These are phyloP conservation scores for Hylia prasina DNA, from an alignment of 2,113 vertebrate genomes.

Conservation along the genomic window DNA sequence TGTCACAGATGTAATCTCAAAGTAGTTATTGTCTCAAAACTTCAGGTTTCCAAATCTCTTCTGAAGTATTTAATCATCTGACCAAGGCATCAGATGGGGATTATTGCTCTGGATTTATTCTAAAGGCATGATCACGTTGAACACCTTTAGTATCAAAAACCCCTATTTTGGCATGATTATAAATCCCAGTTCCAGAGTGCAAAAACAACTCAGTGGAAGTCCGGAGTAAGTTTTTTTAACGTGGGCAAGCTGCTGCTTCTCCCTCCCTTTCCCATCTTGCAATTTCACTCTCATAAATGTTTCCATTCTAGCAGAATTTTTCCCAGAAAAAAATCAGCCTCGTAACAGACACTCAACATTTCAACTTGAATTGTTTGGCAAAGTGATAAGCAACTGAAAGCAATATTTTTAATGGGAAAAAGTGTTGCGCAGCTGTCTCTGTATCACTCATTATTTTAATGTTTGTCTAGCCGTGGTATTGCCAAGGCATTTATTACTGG, in stretches of 20 bases:
- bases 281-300: not conserved
- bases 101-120: not conserved
- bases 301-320: slow-evolving; percentile 3
- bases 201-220: not conserved
- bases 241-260: not conserved
- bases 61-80: not conserved
- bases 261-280: not conserved
- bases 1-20: not conserved
- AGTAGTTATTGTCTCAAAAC: not conserved
- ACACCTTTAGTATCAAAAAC: not conserved
- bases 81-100: not conserved
- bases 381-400: slow-evolving; percentile 35
- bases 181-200: not conserved
- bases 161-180: not conserved
- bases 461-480: slow-evolving; percentile 19
- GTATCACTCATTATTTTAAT: slow-evolving; percentile 13
- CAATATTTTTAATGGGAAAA: slow-evolving; percentile 9
- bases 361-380: slow-evolving; percentile 30
- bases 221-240: not conserved
- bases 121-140: not conserved
- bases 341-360: slow-evolving; percentile 1
- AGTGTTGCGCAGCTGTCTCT: not conserved
- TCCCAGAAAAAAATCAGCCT: slow-evolving; percentile 10
- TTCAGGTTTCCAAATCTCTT: not conserved
- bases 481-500: slow-evolving; percentile 3